These are phyloP conservation scores for Tetragonula carbonaria DNA, from an alignment of 2,888 invertebrate genomes.

Conservation along the genomic window DNA sequence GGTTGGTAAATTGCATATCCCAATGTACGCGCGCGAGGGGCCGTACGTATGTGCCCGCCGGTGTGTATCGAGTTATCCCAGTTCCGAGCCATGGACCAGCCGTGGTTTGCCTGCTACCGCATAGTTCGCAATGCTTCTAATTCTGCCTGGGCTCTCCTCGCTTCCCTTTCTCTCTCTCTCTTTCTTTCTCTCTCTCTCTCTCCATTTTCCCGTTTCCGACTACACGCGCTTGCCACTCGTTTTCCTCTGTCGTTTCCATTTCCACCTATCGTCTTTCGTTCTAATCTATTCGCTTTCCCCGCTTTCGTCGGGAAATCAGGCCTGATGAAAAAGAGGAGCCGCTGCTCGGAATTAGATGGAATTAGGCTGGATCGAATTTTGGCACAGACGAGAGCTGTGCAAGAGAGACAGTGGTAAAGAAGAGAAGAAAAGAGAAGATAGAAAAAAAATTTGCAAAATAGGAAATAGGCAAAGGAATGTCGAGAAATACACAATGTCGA, in stretches of 20 bases:
- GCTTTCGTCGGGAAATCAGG: not conserved
- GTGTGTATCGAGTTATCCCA: constrained; percentile 72
- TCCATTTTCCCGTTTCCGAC: not conserved
- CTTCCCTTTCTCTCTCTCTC: constrained; percentile 7
- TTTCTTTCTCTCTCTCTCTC: not conserved
- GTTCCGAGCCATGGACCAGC: constrained; percentile 66
- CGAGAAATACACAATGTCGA: too few species aligned
- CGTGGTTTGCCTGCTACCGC: constrained; percentile 66
- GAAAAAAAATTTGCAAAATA: not conserved
- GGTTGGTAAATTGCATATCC: constrained; percentile 73
- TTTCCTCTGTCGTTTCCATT: not conserved
- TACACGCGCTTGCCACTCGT: not conserved
- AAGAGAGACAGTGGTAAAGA: too few species aligned
- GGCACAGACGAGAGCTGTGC: not conserved
- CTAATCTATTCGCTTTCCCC: not conserved
- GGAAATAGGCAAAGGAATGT: not conserved
- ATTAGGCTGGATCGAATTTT: not conserved
- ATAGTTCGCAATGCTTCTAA: constrained; percentile 72
- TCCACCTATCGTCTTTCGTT: not conserved
- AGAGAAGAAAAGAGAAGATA: not conserved
- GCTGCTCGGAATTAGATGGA: not conserved
- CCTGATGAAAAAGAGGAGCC: not conserved
- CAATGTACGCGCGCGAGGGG: constrained; percentile 58
- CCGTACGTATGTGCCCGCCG: constrained; percentile 58
- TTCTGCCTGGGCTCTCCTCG: constrained; percentile 57